Conservation (phyloP, 2,113 vertebrate genomes). For the Diadophis punctatus region DNA sequence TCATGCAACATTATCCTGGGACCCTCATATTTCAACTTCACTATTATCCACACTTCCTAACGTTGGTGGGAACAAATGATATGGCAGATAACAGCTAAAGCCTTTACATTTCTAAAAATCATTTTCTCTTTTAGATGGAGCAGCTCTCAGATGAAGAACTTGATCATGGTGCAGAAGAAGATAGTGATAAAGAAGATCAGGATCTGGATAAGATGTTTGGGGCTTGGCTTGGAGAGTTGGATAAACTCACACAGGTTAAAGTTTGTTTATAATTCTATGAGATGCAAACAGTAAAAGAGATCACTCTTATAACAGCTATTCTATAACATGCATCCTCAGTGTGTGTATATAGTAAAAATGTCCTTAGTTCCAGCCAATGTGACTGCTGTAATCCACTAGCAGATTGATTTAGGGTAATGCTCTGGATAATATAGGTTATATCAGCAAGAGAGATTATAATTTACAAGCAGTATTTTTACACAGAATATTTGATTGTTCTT, state of each 20-base stretch:
- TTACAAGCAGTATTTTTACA: not conserved
- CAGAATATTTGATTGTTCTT: not conserved
- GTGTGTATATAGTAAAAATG: not conserved
- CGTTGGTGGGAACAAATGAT: not conserved
- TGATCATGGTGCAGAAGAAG: conserved; percentile 96
- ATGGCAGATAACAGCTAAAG: not conserved
- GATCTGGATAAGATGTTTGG: conserved; percentile 99
- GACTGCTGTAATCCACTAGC: not conserved
- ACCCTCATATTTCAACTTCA: not conserved
- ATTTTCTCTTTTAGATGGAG: conserved; percentile 82
- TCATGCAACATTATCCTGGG: not conserved
- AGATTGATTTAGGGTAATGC: not conserved
- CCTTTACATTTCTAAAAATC: not conserved
- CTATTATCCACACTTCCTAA: not conserved
- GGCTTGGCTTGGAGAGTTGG: conserved; percentile 95
- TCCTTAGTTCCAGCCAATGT: not conserved
- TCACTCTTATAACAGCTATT: not conserved
- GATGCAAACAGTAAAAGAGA: not conserved
- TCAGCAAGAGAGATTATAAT: not conserved
- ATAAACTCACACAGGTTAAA: conserved; percentile 89
- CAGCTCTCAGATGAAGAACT: conserved; percentile 95
- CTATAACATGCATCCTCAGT: not conserved
- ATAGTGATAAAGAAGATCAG: conserved; percentile 98
- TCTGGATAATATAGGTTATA: not conserved
- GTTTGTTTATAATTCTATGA: not conserved